Evolutionary conservation across 2,113 vertebrate species (phyloP), one percentile per base, ranked within the genome.

Genomic region (Pachyramphus minor): DNA sequence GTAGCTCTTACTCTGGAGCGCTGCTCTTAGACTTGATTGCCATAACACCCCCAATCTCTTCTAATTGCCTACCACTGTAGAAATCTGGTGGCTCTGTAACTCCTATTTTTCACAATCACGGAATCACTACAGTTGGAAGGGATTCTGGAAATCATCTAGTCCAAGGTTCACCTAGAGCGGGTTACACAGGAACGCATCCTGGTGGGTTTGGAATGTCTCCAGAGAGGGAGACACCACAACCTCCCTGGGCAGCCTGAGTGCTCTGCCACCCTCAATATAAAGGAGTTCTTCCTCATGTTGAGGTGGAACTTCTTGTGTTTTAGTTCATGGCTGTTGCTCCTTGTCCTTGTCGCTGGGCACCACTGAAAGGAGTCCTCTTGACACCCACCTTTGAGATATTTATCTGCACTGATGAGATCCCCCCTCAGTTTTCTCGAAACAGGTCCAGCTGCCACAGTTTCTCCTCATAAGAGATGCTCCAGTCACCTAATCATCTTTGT

Each of bases 391-490:
- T 12, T 19, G 55, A 55, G 24, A 5, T 25, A 35, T 15, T 8
- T 30, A 20, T 5, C 42, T 25, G n/a, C 2, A 35, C 13, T 53
- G 52, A 60, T 39, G 39, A 82, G 30, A 68, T 22, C 5, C 4
- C 3, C 9, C 39, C 11, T 45, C 23, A n/a, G n/a, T 68, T 39
- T 66, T 30, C 21, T n/a, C 28, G 18, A 45, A 82, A 67, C 7
- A 35, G 13, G 4, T 20, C 12, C 44, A 45, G 23, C 8, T 52
- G 10, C 7, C 11, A 30, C 52, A 59, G 33, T 39, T 14, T 59
- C 37, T 20, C 9, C 17, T 14, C 7, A 1, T 2, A 1, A 1
- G 0, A 64, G 42, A 56, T 42, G 42, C 6, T 58, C 2, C 18
- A 50, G 2, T 44, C 5, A 5, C 31, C 25, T 6, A 2, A 47